These are phyloP conservation scores for Pemphredon lugubris DNA, from an alignment of 2,888 invertebrate genomes.

Conservation along the genomic window DNA sequence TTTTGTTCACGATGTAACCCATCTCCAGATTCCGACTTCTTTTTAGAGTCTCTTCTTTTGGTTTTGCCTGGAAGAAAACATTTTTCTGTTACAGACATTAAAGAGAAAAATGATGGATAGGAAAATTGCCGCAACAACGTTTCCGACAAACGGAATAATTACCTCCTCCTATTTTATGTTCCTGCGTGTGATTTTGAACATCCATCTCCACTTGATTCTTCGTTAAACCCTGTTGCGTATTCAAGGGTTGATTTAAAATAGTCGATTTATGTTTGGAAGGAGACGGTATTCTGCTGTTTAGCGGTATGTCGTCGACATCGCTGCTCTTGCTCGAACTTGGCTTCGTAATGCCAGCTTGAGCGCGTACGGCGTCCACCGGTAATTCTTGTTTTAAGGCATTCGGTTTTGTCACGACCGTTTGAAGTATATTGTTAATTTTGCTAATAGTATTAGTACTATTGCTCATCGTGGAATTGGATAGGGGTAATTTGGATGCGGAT, in stretches of 20 bases:
- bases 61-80: conserved; percentile 74
- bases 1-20: conserved; percentile 82
- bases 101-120: neutral
- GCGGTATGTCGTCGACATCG: conserved; percentile 78
- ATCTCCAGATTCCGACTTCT: conserved; percentile 83
- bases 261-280: conserved; percentile 77
- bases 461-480: conserved; percentile 74
- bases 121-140: too few relatives aligned
- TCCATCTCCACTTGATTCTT: conserved; percentile 76
- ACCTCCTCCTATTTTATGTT: conserved; percentile 81
- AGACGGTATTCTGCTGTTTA: conserved; percentile 80
- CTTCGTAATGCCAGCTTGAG: conserved; percentile 67
- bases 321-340: conserved; percentile 74
- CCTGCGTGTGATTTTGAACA: conserved; percentile 77
- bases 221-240: conserved; percentile 69
- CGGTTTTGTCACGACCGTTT: conserved; percentile 74
- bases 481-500: conserved; percentile 75
- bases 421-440: conserved; percentile 77
- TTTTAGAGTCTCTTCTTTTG: conserved; percentile 84
- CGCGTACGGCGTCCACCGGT: conserved; percentile 64
- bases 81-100: neutral
- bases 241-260: conserved; percentile 71
- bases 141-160: too few relatives aligned
- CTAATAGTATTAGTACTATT: conserved; percentile 74
- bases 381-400: conserved; percentile 78